Conservation (phyloP, 2,113 vertebrate genomes). For the Dolichallabes microphthalmus region DNA sequence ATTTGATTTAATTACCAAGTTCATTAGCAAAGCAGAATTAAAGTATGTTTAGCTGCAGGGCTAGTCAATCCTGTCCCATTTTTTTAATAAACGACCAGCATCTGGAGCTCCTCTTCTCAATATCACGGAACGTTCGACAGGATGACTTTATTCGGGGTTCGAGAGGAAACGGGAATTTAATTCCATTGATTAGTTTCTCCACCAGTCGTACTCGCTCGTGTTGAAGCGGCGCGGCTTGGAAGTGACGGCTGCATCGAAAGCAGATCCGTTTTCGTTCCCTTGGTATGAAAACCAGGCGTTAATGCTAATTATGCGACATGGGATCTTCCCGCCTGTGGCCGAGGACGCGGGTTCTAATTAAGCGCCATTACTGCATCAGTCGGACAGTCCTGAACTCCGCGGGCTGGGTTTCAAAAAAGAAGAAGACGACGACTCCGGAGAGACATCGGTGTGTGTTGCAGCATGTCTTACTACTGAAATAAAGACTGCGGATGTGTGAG, state of each 20-base stretch:
- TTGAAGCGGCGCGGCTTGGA: background rate
- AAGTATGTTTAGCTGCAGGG: slow-evolving; percentile 57
- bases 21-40: slow-evolving; percentile 59
- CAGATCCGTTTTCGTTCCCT: background rate
- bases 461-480: slow-evolving; percentile 2
- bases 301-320: slow-evolving; percentile 52
- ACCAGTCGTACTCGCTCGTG: background rate
- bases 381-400: slow-evolving; percentile 12
- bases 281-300: background rate
- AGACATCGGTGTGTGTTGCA: background rate
- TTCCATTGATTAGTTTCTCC: slow-evolving; percentile 9
- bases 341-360: slow-evolving; percentile 46
- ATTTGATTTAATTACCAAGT: slow-evolving; percentile 67
- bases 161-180: slow-evolving; percentile 6
- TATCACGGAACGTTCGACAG: background rate
- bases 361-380: slow-evolving; percentile 50
- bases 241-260: background rate
- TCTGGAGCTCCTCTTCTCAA: slow-evolving; percentile 16
- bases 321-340: slow-evolving; percentile 47
- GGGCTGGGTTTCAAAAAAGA: slow-evolving; percentile 28
- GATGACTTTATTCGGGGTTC: slow-evolving; percentile 6
- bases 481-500: background rate
- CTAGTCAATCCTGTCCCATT: slow-evolving; percentile 47
- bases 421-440: slow-evolving; percentile 15
- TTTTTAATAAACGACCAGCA: slow-evolving; percentile 25